Conservation (phyloP, 2,113 vertebrate genomes). For the Apistogramma diplotaenia region DNA sequence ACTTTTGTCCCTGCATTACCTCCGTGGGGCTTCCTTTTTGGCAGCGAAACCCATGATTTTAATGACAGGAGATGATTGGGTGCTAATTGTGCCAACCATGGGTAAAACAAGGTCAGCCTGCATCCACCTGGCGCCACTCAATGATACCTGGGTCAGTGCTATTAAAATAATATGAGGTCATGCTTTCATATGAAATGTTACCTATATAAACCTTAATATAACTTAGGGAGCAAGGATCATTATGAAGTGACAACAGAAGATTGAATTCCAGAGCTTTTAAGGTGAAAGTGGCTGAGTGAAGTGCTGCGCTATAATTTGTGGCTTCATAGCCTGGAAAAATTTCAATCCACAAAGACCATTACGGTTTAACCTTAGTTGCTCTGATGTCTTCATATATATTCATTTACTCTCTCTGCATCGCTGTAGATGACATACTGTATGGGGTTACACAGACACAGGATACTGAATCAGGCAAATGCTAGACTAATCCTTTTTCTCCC, state of each 20-base stretch:
- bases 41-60: neutral
- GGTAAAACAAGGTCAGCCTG: constrained; percentile 10
- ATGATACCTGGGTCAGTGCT: constrained; percentile 25
- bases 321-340: neutral
- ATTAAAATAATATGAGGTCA: constrained; percentile 36
- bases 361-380: constrained; percentile 11
- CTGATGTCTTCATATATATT: constrained; percentile 13
- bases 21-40: neutral
- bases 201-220: neutral
- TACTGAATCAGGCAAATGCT: constrained; percentile 10
- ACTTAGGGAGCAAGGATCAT: neutral
- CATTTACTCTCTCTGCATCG: neutral
- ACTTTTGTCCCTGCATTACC: constrained; percentile 12
- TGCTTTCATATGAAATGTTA: neutral
- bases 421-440: neutral
- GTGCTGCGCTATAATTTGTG: constrained; percentile 23
- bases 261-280: neutral
- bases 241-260: neutral
- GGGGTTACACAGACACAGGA: constrained; percentile 24
- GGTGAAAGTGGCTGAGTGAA: neutral
- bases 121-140: constrained; percentile 13
- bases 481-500: constrained; percentile 54
- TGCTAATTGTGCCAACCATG: neutral
- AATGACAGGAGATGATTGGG: neutral
- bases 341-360: neutral